Conservation (phyloP, 2,113 vertebrate species). For the Nothocercus julius region DNA sequence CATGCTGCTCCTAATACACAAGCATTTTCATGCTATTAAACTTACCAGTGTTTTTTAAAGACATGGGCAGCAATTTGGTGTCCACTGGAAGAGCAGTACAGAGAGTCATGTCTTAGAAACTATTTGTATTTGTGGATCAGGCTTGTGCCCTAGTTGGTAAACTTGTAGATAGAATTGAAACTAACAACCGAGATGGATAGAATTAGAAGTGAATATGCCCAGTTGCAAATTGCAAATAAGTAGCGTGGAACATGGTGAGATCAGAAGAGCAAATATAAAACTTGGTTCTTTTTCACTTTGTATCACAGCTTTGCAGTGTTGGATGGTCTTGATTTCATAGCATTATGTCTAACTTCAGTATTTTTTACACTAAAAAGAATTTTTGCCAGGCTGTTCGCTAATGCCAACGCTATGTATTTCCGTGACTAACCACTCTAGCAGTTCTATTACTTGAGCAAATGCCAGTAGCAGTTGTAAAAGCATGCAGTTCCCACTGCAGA, state of each 20-base stretch:
- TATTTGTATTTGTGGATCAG: not conserved
- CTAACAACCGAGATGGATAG: not conserved
- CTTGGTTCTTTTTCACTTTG: not conserved
- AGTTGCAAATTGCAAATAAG: no score
- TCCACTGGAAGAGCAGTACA: not conserved
- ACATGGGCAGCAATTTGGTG: not conserved
- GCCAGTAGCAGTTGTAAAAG: not conserved
- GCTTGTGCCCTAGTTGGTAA: not conserved
- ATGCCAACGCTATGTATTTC: not conserved
- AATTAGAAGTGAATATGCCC: not conserved
- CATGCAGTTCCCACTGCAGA: not conserved
- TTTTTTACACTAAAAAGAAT: not conserved
- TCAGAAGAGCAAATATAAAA: not conserved
- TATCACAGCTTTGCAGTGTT: not conserved
- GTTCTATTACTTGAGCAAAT: not conserved
- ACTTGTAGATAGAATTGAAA: not conserved
- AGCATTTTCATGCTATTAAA: not conserved
- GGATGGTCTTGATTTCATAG: not conserved
- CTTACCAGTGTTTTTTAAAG: not conserved
- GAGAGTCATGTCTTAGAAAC: not conserved
- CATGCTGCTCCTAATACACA: not conserved
- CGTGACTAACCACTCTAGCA: not conserved
- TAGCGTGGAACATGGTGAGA: not conserved
- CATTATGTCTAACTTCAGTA: not conserved
- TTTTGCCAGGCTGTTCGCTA: not conserved